These are phyloP conservation scores for Hippoglossus hippoglossus DNA, from an alignment of 2,797 vertebrate species.

Conservation along the genomic window DNA sequence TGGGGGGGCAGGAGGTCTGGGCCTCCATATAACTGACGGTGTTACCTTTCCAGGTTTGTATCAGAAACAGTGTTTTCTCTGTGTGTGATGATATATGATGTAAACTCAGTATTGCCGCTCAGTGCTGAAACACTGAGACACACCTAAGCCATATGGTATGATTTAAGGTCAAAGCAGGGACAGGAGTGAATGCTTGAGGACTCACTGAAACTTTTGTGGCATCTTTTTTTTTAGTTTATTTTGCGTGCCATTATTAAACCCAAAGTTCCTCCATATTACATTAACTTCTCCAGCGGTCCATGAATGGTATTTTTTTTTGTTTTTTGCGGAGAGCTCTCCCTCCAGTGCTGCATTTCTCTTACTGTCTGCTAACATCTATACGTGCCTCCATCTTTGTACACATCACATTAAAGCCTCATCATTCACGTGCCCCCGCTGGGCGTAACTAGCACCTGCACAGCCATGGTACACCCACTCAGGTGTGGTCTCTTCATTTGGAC, in stretches of 20 bases:
- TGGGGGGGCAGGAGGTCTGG: conserved; percentile 10
- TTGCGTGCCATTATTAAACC: conserved; percentile 41
- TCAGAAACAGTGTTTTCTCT: conserved; percentile 56
- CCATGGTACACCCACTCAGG: conserved; percentile 40
- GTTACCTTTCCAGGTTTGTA: conserved; percentile 47
- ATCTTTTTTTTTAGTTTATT: conserved; percentile 22
- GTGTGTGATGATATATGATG: conserved; percentile 29
- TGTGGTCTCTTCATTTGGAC: conserved; percentile 19
- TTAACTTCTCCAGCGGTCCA: conserved; percentile 4
- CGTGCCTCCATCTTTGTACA: conserved; percentile 69
- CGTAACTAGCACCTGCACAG: conserved; percentile 40
- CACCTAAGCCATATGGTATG: conserved; percentile 78
- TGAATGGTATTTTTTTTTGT: too few species aligned
- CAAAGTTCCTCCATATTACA: conserved; percentile 30
- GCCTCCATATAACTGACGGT: conserved; percentile 16
- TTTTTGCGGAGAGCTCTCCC: conserved; percentile 44
- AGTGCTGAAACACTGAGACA: conserved; percentile 60
- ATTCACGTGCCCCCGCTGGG: conserved; percentile 43
- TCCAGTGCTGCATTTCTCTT: conserved; percentile 56
- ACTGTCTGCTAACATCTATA: conserved; percentile 54
- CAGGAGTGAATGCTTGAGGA: conserved; percentile 41
- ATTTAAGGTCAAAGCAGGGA: conserved; percentile 55
- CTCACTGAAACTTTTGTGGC: conserved; percentile 24
- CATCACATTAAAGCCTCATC: conserved; percentile 67
- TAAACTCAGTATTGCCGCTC: conserved; percentile 69